phyloP scores from a whole-genome alignment of 2,888 invertebrate species.

The Tupiocoris notatus region DNA sequence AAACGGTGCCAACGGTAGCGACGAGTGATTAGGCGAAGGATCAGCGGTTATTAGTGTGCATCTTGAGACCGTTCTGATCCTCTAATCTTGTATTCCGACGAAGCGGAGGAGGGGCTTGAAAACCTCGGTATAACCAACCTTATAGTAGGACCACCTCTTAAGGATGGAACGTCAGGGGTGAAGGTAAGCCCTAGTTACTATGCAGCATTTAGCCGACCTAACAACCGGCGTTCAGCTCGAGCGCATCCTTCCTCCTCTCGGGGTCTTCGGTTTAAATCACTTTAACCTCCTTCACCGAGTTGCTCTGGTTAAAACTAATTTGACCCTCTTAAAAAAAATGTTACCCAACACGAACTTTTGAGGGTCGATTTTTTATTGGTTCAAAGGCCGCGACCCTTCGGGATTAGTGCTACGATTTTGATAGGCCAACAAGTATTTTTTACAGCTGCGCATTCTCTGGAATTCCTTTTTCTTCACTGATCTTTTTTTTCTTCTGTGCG shows the following conservation, averaged over 20 bases:
- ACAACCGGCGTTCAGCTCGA: conserved; percentile 27
- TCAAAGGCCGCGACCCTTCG: no score
- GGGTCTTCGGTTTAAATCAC: background rate
- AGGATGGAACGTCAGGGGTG: background rate
- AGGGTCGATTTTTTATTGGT: no score
- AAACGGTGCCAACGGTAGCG: background rate
- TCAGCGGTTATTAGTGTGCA: conserved; percentile 43
- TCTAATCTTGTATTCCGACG: conserved; percentile 37
- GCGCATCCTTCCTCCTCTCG: background rate
- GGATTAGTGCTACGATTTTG: no score
- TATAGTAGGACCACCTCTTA: background rate
- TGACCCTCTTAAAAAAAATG: no score
- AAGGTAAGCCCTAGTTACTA: conserved; percentile 31
- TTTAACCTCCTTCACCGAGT: background rate
- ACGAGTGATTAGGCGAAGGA: conserved; percentile 34
- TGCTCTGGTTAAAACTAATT: no score
- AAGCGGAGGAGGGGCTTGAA: background rate
- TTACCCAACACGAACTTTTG: no score
- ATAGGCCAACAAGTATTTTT: no score
- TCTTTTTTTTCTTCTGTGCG: no score
- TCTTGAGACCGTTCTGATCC: conserved; percentile 42
- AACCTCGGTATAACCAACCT: background rate
- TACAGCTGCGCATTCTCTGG: no score
- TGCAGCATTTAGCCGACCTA: conserved; percentile 38
- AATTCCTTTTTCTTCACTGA: no score